Evolutionary conservation across 2,888 invertebrate genomes (phyloP).

Genomic region (Synanthedon myopaeformis): DNA sequence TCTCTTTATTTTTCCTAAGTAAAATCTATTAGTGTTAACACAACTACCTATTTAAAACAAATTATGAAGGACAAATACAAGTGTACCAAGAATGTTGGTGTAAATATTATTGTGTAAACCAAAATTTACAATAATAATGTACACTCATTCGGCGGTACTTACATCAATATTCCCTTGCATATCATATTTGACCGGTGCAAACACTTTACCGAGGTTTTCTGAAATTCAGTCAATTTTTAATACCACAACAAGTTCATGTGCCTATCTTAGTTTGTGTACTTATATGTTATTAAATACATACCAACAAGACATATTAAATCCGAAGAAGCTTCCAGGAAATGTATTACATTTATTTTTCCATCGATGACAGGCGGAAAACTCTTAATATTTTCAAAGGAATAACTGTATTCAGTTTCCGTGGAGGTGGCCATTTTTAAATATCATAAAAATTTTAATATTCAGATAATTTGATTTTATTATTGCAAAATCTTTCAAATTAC

Average conservation of each 20-base stretch:
- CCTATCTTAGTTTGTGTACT: background rate
- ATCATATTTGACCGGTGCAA: constrained; percentile 80
- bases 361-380: constrained; percentile 12
- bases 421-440: constrained; percentile 32
- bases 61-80: too few species aligned
- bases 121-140: constrained; percentile 2
- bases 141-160: constrained; percentile 25
- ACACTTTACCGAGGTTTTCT: constrained; percentile 81
- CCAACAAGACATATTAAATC: constrained; percentile 75
- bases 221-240: constrained; percentile 26
- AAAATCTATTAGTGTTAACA: background rate
- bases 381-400: constrained; percentile 16
- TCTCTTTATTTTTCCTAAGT: background rate
- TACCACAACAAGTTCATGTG: background rate
- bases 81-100: background rate
- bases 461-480: too few species aligned
- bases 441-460: too few species aligned
- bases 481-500: too few species aligned
- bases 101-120: constrained; percentile 1
- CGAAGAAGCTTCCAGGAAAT: constrained; percentile 73
- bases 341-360: constrained; percentile 69
- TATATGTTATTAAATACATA: constrained; percentile 38
- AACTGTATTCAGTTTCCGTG: constrained; percentile 10
- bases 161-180: constrained; percentile 84
- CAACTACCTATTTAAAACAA: too few species aligned